phyloP scores from a whole-genome alignment of 2,797 vertebrate genomes.

The Sebastes jordani region DNA sequence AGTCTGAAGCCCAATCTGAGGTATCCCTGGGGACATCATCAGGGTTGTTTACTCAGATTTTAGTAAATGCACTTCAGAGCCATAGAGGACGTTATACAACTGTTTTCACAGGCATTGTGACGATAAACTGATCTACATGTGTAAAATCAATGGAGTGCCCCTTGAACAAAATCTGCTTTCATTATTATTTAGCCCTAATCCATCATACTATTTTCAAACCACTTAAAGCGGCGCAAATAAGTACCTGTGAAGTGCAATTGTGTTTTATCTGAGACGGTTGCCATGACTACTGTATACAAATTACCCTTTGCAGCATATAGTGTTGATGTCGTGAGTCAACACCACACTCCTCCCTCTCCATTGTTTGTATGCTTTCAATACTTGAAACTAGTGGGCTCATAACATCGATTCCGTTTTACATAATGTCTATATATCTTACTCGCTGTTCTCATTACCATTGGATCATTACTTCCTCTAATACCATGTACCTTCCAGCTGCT shows the following conservation, averaged over 20 bases:
- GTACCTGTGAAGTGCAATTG: not conserved
- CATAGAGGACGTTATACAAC: not conserved
- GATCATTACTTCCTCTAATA: slow-evolving; percentile 79
- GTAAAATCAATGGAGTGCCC: not conserved
- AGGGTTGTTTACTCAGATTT: not conserved
- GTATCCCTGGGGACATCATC: not conserved
- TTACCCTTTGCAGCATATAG: not conserved
- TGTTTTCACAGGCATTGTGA: not conserved
- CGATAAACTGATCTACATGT: not conserved
- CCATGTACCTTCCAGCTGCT: slow-evolving; percentile 74
- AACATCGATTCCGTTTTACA: slow-evolving; percentile 62
- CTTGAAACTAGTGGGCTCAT: slow-evolving; percentile 11
- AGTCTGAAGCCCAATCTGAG: not conserved
- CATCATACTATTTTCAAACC: not conserved
- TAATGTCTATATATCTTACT: slow-evolving; percentile 60
- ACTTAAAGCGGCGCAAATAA: not conserved
- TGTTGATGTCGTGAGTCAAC: not conserved
- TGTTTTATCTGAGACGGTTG: not conserved
- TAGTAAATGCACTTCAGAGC: not conserved
- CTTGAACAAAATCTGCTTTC: not conserved
- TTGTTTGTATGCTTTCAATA: not conserved
- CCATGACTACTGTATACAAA: slow-evolving; percentile 14
- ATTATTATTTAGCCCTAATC: not conserved
- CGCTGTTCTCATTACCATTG: slow-evolving; percentile 67
- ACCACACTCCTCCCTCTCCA: not conserved